phyloP scores from a whole-genome alignment of 1,140 invertebrate genomes.

The Argopecten irradians region DNA sequence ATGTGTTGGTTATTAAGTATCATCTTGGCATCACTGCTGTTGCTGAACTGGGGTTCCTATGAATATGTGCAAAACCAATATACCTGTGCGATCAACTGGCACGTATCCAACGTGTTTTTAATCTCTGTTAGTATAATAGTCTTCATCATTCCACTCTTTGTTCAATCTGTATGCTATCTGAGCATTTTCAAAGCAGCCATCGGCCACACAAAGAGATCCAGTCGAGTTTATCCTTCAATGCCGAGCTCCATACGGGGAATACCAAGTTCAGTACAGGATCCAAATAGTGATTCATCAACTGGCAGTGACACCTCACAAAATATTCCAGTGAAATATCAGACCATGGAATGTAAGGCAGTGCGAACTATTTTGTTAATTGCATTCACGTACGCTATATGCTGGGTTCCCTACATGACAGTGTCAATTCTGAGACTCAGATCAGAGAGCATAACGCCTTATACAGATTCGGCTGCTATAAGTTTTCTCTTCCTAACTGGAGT shows the following conservation, averaged over 20 bases:
- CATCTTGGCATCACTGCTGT: conserved; percentile 56
- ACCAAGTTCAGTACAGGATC: conserved; percentile 14
- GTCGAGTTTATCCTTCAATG: conserved; percentile 52
- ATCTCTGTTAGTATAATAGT: conserved; percentile 43
- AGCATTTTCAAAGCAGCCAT: conserved; percentile 64
- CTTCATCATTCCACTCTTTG: conserved; percentile 54
- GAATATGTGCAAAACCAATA: conserved; percentile 53
- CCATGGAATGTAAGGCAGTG: conserved; percentile 62
- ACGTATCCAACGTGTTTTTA: conserved; percentile 36
- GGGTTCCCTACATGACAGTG: conserved; percentile 58
- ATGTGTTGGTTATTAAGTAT: conserved; percentile 55
- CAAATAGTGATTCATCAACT: conserved; percentile 35
- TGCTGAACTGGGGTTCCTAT: conserved; percentile 55
- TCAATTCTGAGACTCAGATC: conserved; percentile 36
- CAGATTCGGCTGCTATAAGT: conserved; percentile 51
- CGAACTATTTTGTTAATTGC: conserved; percentile 64
- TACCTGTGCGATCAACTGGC: conserved; percentile 55
- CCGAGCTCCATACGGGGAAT: not conserved
- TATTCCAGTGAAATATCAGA: conserved; percentile 34
- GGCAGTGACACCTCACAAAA: conserved; percentile 33
- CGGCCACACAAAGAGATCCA: conserved; percentile 55
- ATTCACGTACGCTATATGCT: conserved; percentile 57
- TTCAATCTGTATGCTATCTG: conserved; percentile 60
- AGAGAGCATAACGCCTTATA: conserved; percentile 25
- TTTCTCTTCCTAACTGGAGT: conserved; percentile 56